Conservation (phyloP, 92 coral and sea anemone species). For the Parazoanthus atlanticus region DNA sequence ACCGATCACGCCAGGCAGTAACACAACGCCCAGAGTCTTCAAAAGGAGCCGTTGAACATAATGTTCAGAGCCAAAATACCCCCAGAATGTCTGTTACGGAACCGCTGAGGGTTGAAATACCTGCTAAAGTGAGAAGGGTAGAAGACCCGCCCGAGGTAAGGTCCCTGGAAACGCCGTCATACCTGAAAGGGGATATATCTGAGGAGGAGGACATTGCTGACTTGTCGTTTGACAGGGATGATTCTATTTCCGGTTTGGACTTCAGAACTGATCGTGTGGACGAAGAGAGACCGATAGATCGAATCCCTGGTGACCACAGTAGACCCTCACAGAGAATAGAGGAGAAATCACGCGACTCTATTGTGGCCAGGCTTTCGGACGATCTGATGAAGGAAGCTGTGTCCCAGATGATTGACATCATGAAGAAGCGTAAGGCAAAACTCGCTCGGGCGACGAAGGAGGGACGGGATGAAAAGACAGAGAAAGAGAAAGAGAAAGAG, state of each 20-base stretch:
- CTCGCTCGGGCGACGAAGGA: conserved; percentile 26
- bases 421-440: conserved; percentile 70
- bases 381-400: conserved; percentile 87
- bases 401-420: conserved; percentile 83
- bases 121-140: neutral
- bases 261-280: conserved; percentile 32
- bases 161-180: conserved; percentile 38
- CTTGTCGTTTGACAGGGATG: conserved; percentile 35
- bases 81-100: neutral
- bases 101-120: neutral
- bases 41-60: neutral
- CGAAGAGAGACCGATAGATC: neutral
- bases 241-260: conserved; percentile 61
- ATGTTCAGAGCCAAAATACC: neutral
- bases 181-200: conserved; percentile 44
- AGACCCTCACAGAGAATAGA: conserved; percentile 13
- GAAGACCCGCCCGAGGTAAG: conserved; percentile 1
- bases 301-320: conserved; percentile 43
- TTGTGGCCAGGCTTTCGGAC: conserved; percentile 71
- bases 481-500: conserved; percentile 32
- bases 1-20: conserved; percentile 52
- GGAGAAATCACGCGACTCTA: conserved; percentile 32
- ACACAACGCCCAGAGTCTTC: conserved; percentile 14
- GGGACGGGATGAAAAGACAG: conserved; percentile 9
- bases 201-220: conserved; percentile 58